Evolutionary conservation across 2,113 vertebrate genomes (phyloP).

Genomic region (Ceuthmochares aereus): DNA sequence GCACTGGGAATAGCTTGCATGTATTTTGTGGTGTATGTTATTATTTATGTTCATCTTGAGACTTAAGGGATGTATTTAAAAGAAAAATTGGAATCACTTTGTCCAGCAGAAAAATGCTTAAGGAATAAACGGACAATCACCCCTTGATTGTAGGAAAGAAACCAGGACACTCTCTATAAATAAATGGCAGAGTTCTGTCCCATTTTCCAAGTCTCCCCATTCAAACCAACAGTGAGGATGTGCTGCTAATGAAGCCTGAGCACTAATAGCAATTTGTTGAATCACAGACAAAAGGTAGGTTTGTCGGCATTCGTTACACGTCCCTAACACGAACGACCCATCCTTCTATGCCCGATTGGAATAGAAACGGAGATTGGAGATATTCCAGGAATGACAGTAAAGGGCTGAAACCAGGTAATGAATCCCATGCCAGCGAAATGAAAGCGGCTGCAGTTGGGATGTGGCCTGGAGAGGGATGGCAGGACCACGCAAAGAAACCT

Average conservation of each 20-base stretch:
- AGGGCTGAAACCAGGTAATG: not conserved
- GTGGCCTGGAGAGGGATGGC: not conserved
- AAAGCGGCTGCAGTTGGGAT: not conserved
- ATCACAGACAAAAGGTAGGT: not conserved
- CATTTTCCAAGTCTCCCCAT: not conserved
- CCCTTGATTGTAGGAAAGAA: not conserved
- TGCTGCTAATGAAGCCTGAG: not conserved
- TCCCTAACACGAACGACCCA: not conserved
- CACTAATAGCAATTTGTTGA: not conserved
- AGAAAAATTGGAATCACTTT: constrained; percentile 11
- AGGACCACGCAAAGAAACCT: not conserved
- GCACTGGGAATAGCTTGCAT: not conserved
- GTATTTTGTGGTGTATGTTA: not conserved
- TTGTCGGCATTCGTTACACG: not conserved
- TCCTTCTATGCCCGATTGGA: not conserved
- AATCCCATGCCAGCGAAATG: not conserved
- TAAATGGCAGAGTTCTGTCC: not conserved
- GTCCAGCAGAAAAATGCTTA: not conserved
- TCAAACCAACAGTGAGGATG: not conserved
- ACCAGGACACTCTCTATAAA: not conserved
- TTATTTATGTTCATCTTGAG: constrained; percentile 27
- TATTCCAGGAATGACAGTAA: not conserved
- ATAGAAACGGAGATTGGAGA: not conserved
- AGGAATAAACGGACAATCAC: not conserved
- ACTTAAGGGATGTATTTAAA: not conserved